Percentiles rank a stretch among this genome's conserved stretches.
Conservation (phyloP, 2,113 vertebrate species). For the Pandion haliaetus region DNA sequence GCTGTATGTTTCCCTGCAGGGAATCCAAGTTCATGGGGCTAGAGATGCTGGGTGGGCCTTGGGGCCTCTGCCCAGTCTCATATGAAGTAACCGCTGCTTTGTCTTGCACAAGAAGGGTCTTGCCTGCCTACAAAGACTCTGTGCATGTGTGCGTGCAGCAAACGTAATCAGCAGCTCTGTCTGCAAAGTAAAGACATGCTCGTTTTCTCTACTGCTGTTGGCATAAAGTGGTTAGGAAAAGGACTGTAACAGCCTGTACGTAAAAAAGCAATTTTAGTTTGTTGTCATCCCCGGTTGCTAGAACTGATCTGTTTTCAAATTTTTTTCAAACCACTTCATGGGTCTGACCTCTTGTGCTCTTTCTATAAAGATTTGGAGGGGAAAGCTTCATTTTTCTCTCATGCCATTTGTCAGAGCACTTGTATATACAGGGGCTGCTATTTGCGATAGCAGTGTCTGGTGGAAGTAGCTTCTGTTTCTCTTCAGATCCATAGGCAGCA, state of each 20-base stretch:
- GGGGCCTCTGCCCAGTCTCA: neutral
- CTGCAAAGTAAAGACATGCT: neutral
- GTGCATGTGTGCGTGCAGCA: fast-evolving
- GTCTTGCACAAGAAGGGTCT: neutral
- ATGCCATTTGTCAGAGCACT: neutral
- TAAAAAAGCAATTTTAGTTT: neutral
- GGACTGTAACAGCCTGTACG: neutral
- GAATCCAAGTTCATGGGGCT: neutral
- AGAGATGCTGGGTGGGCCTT: neutral
- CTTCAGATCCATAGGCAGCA: neutral
- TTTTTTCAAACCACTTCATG: neutral
- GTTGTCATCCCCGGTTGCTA: neutral
- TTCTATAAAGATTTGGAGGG: neutral
- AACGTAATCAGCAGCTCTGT: neutral
- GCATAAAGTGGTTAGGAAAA: neutral
- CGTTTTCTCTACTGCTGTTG: neutral
- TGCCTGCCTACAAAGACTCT: neutral
- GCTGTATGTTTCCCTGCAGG: neutral
- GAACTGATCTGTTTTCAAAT: neutral
- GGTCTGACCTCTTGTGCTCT: neutral
- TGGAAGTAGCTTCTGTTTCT: neutral
- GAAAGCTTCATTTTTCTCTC: neutral
- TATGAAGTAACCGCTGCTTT: neutral
- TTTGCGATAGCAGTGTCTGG: neutral
- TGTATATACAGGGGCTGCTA: neutral